Evolutionary conservation across 2,113 vertebrate species (phyloP).

Genomic region (Hippoglossus stenolepis): DNA sequence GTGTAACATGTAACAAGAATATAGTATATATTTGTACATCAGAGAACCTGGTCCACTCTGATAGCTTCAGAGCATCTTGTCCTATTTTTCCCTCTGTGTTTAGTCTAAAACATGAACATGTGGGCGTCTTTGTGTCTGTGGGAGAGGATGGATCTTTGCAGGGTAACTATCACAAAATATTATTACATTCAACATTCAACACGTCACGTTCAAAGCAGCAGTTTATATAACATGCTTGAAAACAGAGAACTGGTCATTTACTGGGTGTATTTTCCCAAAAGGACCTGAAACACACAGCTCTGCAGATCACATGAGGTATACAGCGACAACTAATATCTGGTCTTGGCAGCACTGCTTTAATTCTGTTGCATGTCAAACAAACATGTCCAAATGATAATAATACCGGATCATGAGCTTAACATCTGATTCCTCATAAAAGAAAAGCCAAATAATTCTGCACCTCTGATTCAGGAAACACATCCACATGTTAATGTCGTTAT

Average conservation of each 20-base stretch:
- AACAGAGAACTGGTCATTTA: background rate
- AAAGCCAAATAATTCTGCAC: constrained; percentile 51
- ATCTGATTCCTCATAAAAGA: constrained; percentile 24
- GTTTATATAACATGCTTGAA: too few species aligned
- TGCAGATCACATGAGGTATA: background rate
- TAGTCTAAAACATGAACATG: too few species aligned
- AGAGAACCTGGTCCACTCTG: too few species aligned
- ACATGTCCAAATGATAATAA: constrained; percentile 49
- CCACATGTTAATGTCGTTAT: background rate
- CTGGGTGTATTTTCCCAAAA: background rate
- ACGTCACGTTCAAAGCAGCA: too few species aligned
- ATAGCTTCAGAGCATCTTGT: too few species aligned
- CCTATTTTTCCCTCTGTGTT: too few species aligned
- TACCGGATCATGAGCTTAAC: constrained; percentile 58
- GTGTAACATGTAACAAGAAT: too few species aligned
- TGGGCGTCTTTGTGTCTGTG: too few species aligned
- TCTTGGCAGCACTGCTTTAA: constrained; percentile 18
- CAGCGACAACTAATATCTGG: constrained; percentile 36
- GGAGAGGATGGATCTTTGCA: too few species aligned
- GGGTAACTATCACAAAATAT: too few species aligned
- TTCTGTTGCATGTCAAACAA: constrained; percentile 49
- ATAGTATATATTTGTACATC: too few species aligned
- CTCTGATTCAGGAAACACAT: constrained; percentile 34
- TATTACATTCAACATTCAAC: too few species aligned
- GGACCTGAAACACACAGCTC: background rate